Conservation (phyloP, 1,140 invertebrate species). For the Diachasmimorpha longicaudata region DNA sequence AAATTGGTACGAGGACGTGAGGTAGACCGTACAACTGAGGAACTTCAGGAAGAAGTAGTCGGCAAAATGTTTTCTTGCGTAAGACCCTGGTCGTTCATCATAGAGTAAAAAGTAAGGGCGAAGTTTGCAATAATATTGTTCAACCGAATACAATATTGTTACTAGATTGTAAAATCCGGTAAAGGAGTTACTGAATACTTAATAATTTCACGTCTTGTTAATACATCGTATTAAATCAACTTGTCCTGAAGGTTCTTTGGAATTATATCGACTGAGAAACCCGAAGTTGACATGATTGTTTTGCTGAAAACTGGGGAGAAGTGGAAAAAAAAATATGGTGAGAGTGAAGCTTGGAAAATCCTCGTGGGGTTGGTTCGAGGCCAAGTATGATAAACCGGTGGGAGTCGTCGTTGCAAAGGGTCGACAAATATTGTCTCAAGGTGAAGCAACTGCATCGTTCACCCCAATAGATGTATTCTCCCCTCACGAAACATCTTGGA, state of each 20-base stretch:
- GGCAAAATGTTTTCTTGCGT: background rate
- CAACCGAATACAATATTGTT: background rate
- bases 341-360: background rate
- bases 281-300: background rate
- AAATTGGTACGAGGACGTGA: background rate
- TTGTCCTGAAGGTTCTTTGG: background rate
- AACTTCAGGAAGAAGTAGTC: background rate
- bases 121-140: background rate
- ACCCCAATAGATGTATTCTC: background rate
- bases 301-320: background rate
- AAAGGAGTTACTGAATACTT: background rate
- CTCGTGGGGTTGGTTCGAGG: background rate
- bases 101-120: background rate
- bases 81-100: background rate
- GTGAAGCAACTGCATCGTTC: background rate
- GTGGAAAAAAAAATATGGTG: background rate
- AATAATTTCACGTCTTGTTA: background rate
- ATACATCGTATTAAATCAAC: background rate
- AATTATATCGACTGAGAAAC: background rate
- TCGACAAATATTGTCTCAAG: background rate
- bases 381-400: background rate
- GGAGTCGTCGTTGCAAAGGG: background rate
- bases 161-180: background rate
- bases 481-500: background rate
- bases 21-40: background rate